Percentiles rank a stretch among this genome's conserved stretches.
Conservation (phyloP, 2,888 invertebrate genomes). For the Dasypolia templi region DNA sequence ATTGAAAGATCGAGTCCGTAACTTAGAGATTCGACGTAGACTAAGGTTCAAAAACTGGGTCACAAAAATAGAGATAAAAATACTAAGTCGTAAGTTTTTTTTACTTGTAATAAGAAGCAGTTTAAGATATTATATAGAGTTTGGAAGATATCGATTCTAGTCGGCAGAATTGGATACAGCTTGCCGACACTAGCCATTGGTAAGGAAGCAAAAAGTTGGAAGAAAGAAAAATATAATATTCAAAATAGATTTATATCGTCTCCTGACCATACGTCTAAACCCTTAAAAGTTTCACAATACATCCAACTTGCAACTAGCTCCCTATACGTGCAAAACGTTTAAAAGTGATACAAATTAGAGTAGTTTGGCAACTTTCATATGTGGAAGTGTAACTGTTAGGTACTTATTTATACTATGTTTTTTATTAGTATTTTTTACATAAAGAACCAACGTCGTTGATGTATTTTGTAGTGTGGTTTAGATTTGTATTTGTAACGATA, state of each 20-base stretch:
- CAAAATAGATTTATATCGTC: background rate
- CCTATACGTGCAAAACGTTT: slow-evolving; percentile 63
- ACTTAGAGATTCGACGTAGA: too few species aligned
- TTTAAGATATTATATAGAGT: background rate
- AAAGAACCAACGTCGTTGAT: slow-evolving; percentile 36
- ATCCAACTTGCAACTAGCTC: slow-evolving; percentile 55
- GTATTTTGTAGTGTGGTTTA: slow-evolving; percentile 10
- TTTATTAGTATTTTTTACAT: slow-evolving; percentile 52
- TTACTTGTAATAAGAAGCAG: background rate
- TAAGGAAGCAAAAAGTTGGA: background rate
- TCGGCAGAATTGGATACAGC: background rate
- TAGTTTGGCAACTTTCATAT: slow-evolving; percentile 74
- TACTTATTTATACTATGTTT: slow-evolving; percentile 53
- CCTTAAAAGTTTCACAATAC: slow-evolving; percentile 44
- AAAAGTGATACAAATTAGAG: slow-evolving; percentile 63
- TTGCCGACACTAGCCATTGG: background rate
- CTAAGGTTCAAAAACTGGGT: too few species aligned
- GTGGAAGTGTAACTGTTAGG: slow-evolving; percentile 70
- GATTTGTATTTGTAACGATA: slow-evolving; percentile 14
- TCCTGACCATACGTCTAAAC: slow-evolving; percentile 7
- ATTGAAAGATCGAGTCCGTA: too few species aligned
- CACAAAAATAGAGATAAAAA: background rate
- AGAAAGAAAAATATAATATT: background rate
- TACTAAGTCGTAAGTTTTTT: background rate
- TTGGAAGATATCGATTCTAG: background rate